Base-by-base conservation (phyloP, 2,797 vertebrate genomes). In the Tympanoctomys barrerae region DNA sequence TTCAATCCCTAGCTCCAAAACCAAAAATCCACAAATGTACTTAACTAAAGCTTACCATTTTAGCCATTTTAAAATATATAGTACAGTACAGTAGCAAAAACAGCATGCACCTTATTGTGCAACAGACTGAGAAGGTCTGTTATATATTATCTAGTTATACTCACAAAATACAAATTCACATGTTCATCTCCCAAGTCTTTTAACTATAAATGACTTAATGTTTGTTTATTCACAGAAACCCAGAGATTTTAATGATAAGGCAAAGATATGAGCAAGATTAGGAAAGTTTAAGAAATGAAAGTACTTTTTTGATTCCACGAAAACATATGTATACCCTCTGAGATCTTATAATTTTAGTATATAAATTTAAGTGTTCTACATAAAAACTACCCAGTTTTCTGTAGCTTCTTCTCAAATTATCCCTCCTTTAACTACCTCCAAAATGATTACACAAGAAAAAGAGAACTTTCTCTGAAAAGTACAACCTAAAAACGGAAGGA, bases 381-480 rank as follows among this genome's bases (percentile, higher is more conserved):
- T 46, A 75, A n/a, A 54, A 94, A 70, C 42, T 70, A 78, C 54
- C 26, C 89, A 87, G 79, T 62, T 83, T 68, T 91, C 59, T 66
- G 87, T 57, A 64, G 66, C 7, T 22, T 16, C 52, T 94, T 87
- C 19, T 78, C 70, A 90, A 77, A 5, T 64, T 94, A 26, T 49
- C 59, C 11, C 36, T 82, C 21, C 87, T 92, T 91, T 87, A 92
- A 78, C 28, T 28, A 91, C 28, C 79, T 88, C 52, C 39, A 42
- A 96, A 59, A 96, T 89, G 71, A 94, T 73, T 87, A 94, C 7
- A 78, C 22, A 78, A 91, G 26, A 96, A 92, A 95, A 94, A 42
- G 11, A 94, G 18, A 92, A 85, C 70, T 88, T 94, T 93, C 78
- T 91, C 78, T 94, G 61, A 59, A 96, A 94, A 94, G 39, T 39